Base-by-base conservation (phyloP, 2,888 invertebrate genomes). In the Trichogramma evanescens region DNA sequence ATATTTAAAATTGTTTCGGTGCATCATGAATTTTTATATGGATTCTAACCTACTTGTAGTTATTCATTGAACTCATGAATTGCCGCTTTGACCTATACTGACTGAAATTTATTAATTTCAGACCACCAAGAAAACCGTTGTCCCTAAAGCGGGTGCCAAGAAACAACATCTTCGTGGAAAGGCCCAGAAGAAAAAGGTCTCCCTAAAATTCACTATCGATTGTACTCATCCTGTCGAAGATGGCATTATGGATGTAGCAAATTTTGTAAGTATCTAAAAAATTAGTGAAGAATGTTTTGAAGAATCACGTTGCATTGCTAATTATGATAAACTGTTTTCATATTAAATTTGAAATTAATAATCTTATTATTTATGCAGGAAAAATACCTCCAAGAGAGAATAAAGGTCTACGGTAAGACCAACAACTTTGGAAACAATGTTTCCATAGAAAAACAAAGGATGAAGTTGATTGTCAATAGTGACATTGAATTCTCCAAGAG, bases 161-260 rank as follows among this genome's bases (percentile, higher is more conserved):
- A 78, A 84, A 80, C 84, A 85, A 66, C 79, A 80, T 69, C 80
- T 90, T 76, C 87, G 90, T 70, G 90, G 90, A 69, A 90, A 91
- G 80, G 88, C 89, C 54, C 82, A 87, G 71, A 92, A 92, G 79
- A 97, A 96, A 84, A 95, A 96, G 89, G 89, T 92, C 57, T 86
- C 89, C 55, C 80, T 95, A 58, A 93, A 91, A 74, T 99, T 95
- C 80, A 86, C 88, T 67, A 91, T 99, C 74, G 99, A 99, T 80
- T 99, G 98, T 84, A 96, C 96, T 68, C 96, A 97, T 80, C 99
- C 99, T 58, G 97, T 96, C 43, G 99, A 99, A 80, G 99, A 99
- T 82, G 96, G 95, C 78, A 97, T 99, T 79, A 89, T 99, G 85
- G 97, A 98, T 82, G 93, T 95, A 64, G 88, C 87, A 41, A 95